Evolutionary conservation across 1,140 invertebrate genomes (phyloP).

Genomic region (Drosophila simulans): DNA sequence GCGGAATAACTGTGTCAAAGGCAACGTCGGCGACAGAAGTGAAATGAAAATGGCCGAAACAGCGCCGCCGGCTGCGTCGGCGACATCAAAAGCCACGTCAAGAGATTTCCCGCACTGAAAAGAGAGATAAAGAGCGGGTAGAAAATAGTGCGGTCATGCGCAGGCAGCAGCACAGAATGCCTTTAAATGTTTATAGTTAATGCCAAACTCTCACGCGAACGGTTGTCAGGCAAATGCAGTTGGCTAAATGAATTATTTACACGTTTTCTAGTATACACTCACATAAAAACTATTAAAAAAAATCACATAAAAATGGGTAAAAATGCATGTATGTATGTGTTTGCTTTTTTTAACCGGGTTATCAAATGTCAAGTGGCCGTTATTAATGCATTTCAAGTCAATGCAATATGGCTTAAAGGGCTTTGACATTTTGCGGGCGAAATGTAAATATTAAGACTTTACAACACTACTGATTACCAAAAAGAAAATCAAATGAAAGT

Average conservation of each 20-base stretch:
- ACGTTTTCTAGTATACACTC: background rate
- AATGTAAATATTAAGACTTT: too few species aligned
- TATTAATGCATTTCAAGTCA: too few species aligned
- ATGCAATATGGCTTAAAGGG: too few species aligned
- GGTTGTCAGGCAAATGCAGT: conserved; percentile 6
- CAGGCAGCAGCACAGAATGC: conserved; percentile 26
- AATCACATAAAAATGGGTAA: too few species aligned
- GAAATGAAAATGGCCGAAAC: conserved; percentile 72
- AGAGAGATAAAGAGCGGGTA: conserved; percentile 30
- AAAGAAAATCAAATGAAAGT: too few species aligned
- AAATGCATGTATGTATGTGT: too few species aligned
- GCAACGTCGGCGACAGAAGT: conserved; percentile 64
- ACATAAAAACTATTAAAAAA: too few species aligned
- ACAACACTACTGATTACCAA: too few species aligned
- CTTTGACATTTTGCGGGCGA: too few species aligned
- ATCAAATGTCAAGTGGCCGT: too few species aligned
- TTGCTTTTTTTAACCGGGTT: too few species aligned
- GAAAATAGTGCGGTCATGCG: conserved; percentile 37
- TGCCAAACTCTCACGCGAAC: conserved; percentile 19
- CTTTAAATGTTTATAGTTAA: conserved; percentile 44
- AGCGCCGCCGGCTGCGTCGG: conserved; percentile 54
- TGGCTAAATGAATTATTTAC: background rate
- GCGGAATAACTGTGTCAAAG: conserved; percentile 71
- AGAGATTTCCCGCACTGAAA: conserved; percentile 13
- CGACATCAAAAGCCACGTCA: conserved; percentile 48